Base-by-base conservation (phyloP, 2,113 vertebrate species). In the Microcebus jonahi region DNA sequence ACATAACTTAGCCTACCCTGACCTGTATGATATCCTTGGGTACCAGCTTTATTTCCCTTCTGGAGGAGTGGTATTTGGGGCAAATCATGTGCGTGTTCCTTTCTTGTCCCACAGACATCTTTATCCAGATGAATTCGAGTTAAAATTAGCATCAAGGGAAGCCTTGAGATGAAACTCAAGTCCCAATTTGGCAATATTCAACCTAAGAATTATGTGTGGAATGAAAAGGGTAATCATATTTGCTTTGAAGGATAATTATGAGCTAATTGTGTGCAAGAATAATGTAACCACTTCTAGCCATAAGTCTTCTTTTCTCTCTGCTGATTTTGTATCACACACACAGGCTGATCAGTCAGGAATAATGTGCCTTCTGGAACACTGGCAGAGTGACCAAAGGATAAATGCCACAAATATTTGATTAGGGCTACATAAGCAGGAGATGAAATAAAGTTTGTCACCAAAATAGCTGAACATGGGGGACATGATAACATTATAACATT, bases 161-260 rank as follows among this genome's bases (percentile, higher is more conserved):
- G 45, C 9, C 81, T 92, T 77, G 65, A 94, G 92, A 77, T 94
- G 91, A 48, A 95, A 88, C 48, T 84, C 45, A 75, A 12, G 67
- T 91, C 92, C 85, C 93, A 91, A 61, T 76, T 61, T 96, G 89
- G 76, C 77, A 96, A 95, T 91, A 92, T 81, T 68, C 81, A 81
- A 77, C 65, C 70, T 85, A 94, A 91, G 93, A 97, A 96, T 93
- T 96, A 91, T 90, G 88, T 73, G 42, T 79, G 61, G 71, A 96
- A 94, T 96, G 97, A 97, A 94, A 93, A 97, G 85, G 75, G 84
- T 80, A 97, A 97, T 81, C 65, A n/a, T 96, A 92, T 97, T 94
- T 95, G 59, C 91, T 95, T 97, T 93, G 85, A 96, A 91, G 67
- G 83, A 88, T 95, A 96, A 96, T 95, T 94, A 77, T 88, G 77